phyloP scores from a whole-genome alignment of 2,888 invertebrate species.

The Watsonalla binaria region DNA sequence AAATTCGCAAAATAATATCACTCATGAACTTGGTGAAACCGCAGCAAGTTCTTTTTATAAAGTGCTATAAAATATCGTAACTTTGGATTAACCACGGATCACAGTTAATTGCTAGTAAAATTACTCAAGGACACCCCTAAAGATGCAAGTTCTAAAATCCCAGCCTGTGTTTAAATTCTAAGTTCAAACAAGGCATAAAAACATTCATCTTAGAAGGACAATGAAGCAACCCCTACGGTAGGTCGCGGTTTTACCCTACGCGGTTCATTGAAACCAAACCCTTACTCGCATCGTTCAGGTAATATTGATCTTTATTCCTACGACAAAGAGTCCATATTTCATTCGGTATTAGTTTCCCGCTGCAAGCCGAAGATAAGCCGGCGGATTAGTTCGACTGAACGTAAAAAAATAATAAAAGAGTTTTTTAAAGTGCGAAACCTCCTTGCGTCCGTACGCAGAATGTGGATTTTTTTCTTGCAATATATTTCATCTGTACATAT shows the following conservation, averaged over 20 bases:
- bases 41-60: too few relatives aligned
- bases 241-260: constrained; percentile 63
- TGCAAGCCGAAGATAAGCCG: constrained; percentile 68
- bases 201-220: constrained; percentile 32
- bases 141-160: background rate
- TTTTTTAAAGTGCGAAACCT: constrained; percentile 9
- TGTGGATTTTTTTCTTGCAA: background rate
- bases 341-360: constrained; percentile 29
- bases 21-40: too few relatives aligned
- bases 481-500: background rate
- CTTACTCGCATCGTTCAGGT: constrained; percentile 24
- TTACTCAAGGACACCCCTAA: too few relatives aligned
- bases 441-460: background rate
- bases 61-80: too few relatives aligned
- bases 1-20: too few relatives aligned
- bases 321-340: constrained; percentile 20
- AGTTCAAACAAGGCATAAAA: constrained; percentile 9
- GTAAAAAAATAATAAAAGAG: constrained; percentile 60
- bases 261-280: constrained; percentile 59
- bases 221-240: constrained; percentile 58
- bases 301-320: constrained; percentile 25
- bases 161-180: background rate
- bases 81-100: too few relatives aligned
- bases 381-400: constrained; percentile 62
- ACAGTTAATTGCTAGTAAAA: too few relatives aligned